These are phyloP conservation scores for Eumaeus atala DNA, from an alignment of 1,140 invertebrate genomes.

Conservation along the genomic window DNA sequence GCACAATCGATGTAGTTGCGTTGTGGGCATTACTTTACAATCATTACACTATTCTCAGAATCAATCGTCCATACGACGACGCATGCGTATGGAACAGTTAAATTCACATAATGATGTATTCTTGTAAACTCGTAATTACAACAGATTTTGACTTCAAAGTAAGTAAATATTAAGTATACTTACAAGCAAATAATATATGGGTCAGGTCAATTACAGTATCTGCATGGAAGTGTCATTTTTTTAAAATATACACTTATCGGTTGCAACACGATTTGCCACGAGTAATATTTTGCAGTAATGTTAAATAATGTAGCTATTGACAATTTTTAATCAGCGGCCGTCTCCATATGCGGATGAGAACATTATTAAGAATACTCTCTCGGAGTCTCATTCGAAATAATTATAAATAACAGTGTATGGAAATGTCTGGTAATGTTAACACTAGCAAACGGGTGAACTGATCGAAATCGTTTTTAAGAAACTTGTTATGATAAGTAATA, in stretches of 20 bases:
- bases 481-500: constrained; percentile 27
- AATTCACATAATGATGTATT: constrained; percentile 3
- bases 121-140: constrained; percentile 7
- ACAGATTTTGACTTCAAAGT: neutral
- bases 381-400: no score
- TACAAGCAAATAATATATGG: constrained; percentile 9
- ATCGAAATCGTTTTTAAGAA: constrained; percentile 24
- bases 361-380: no score
- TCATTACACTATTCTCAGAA: constrained; percentile 8
- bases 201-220: neutral
- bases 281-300: no score
- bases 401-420: no score
- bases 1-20: constrained; percentile 1
- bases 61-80: constrained; percentile 4
- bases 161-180: constrained; percentile 11
- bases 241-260: no score
- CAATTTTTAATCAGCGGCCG: no score
- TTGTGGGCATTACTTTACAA: neutral
- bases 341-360: no score
- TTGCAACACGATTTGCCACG: no score
- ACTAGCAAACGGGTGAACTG: neutral
- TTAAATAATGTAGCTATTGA: no score
- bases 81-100: constrained; percentile 1
- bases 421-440: no score
- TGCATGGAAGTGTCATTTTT: no score